Evolutionary conservation across 2,888 invertebrate species (phyloP).

Genomic region (Harpagoxenus sublaevis): DNA sequence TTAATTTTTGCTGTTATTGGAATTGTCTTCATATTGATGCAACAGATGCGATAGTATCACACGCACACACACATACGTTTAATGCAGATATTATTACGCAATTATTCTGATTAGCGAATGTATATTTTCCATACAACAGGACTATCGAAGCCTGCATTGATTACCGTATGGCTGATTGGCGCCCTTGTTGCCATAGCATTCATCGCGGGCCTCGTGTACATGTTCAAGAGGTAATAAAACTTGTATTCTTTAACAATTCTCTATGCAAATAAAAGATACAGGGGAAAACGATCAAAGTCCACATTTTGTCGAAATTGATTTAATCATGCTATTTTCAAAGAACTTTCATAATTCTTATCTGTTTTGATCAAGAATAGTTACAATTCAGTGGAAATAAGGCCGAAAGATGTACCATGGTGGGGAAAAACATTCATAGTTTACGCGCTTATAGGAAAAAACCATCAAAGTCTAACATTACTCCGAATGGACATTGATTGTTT

Average conservation of each 20-base stretch:
- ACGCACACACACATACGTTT: not conserved
- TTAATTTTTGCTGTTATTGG: not conserved
- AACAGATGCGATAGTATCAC: not conserved
- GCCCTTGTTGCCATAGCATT: conserved; percentile 75
- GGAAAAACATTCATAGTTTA: no score
- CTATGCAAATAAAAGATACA: not conserved
- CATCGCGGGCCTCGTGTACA: conserved; percentile 78
- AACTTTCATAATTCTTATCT: no score
- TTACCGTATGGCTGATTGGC: conserved; percentile 82
- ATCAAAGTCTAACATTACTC: no score
- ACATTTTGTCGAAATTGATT: no score
- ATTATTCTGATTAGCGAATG: conserved; percentile 1
- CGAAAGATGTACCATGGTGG: no score
- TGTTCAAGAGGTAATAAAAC: conserved; percentile 79
- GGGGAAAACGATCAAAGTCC: no score
- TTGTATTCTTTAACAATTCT: not conserved
- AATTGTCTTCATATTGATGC: not conserved
- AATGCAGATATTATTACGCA: not conserved
- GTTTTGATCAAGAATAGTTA: no score
- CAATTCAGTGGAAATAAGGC: no score
- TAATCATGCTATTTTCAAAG: no score
- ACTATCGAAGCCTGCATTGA: conserved; percentile 77
- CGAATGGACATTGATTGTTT: no score
- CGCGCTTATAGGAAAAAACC: no score
- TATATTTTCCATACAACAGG: conserved; percentile 69